These are phyloP conservation scores for Myocastor coypus DNA, from an alignment of 2,113 vertebrate species.

Conservation along the genomic window DNA sequence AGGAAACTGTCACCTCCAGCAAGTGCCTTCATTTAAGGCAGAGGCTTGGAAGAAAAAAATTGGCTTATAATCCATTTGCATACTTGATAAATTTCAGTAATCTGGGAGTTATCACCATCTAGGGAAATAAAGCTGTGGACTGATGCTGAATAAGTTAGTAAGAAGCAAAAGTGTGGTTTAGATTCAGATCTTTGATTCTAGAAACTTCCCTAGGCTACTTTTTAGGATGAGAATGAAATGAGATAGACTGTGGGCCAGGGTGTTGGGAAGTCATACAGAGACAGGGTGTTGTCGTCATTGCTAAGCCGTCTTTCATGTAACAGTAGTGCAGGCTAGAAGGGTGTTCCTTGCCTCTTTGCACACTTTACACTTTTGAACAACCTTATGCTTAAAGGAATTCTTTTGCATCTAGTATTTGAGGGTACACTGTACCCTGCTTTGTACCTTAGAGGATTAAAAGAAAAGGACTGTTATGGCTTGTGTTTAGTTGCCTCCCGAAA, in stretches of 20 bases:
- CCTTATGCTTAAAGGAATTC: neutral
- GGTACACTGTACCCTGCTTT: neutral
- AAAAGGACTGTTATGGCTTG: neutral
- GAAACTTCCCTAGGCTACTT: neutral
- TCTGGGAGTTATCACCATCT: neutral
- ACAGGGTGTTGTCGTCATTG: neutral
- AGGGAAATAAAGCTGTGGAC: neutral
- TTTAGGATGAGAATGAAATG: neutral
- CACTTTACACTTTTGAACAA: neutral
- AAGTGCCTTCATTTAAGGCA: neutral
- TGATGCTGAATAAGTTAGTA: neutral
- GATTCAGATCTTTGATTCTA: neutral
- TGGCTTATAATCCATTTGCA: neutral
- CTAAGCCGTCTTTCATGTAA: neutral
- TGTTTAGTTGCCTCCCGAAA: too few relatives aligned
- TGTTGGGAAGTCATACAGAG: neutral
- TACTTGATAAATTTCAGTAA: neutral
- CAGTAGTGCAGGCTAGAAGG: neutral
- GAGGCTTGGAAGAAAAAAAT: neutral
- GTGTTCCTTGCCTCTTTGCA: neutral
- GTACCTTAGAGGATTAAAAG: neutral
- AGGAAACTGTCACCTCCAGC: neutral
- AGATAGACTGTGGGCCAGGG: neutral
- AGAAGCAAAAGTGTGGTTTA: neutral
- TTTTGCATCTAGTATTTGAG: constrained; percentile 27